Evolutionary conservation across 2,113 vertebrate species (phyloP).

Genomic region (Ailuropoda melanoleuca): DNA sequence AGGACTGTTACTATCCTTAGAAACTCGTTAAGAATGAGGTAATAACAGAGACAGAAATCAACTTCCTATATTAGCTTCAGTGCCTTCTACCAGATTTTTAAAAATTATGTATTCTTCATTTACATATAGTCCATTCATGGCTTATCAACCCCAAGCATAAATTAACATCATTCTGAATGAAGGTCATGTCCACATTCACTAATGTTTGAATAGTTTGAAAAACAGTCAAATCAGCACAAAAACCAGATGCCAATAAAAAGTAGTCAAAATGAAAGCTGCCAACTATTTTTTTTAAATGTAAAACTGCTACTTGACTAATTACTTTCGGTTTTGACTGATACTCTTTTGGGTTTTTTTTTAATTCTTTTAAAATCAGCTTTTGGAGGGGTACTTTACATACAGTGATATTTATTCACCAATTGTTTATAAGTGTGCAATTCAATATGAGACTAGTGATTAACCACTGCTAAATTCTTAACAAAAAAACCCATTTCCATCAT

Average conservation of each 20-base stretch:
- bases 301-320: not conserved
- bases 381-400: not conserved
- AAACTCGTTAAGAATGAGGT: not conserved
- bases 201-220: constrained; percentile 3
- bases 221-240: constrained; percentile 28
- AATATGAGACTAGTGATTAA: not conserved
- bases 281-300: constrained; percentile 22
- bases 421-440: not conserved
- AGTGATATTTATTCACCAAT: not conserved
- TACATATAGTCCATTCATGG: not conserved
- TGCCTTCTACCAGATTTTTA: not conserved
- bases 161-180: constrained; percentile 37
- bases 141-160: not conserved
- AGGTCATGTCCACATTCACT: not conserved
- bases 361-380: not conserved
- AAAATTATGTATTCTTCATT: not conserved
- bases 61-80: constrained; percentile 1
- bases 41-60: not conserved
- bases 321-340: not conserved
- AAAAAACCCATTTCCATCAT: not conserved
- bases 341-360: not conserved
- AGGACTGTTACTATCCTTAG: not conserved
- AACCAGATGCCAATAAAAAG: not conserved
- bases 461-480: not conserved
- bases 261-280: constrained; percentile 23